phyloP scores from a whole-genome alignment of 2,113 vertebrate genomes.

The Amia ocellicauda region DNA sequence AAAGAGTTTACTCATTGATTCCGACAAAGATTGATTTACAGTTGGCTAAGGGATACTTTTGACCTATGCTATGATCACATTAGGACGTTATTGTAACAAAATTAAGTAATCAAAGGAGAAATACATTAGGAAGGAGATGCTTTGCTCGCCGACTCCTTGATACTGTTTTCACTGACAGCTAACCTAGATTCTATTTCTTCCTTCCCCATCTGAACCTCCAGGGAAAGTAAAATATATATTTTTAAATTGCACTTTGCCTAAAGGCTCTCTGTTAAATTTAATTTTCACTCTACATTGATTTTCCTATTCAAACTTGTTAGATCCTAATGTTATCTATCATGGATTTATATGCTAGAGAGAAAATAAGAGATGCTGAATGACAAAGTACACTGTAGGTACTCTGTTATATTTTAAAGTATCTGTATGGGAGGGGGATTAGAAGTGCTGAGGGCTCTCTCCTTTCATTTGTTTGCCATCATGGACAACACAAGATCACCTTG shows the following conservation, averaged over 20 bases:
- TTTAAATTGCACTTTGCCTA: conserved; percentile 91
- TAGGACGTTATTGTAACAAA: conserved; percentile 76
- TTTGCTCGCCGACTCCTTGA: conserved; percentile 57
- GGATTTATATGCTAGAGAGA: conserved; percentile 38
- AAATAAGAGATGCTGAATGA: conserved; percentile 23
- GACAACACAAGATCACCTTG: conserved; percentile 16
- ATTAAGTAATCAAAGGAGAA: conserved; percentile 80
- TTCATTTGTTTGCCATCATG: conserved; percentile 7
- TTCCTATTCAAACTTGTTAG: conserved; percentile 79
- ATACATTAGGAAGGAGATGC: conserved; percentile 68
- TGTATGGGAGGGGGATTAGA: background rate
- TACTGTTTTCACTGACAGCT: conserved; percentile 61
- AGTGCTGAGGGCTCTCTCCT: conserved; percentile 15
- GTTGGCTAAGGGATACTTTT: conserved; percentile 70
- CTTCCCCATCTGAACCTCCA: conserved; percentile 67
- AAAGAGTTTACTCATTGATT: conserved; percentile 70
- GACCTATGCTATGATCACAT: conserved; percentile 85
- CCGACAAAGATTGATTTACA: conserved; percentile 67
- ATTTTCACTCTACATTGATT: conserved; percentile 95
- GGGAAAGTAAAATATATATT: conserved; percentile 86
- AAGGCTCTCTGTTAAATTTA: conserved; percentile 95
- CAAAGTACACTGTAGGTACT: conserved; percentile 24
- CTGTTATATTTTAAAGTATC: background rate
- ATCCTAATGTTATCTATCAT: conserved; percentile 76
- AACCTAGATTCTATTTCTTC: conserved; percentile 72